phyloP scores from a whole-genome alignment of 2,888 invertebrate species.

The Scaptomyza reducta region DNA sequence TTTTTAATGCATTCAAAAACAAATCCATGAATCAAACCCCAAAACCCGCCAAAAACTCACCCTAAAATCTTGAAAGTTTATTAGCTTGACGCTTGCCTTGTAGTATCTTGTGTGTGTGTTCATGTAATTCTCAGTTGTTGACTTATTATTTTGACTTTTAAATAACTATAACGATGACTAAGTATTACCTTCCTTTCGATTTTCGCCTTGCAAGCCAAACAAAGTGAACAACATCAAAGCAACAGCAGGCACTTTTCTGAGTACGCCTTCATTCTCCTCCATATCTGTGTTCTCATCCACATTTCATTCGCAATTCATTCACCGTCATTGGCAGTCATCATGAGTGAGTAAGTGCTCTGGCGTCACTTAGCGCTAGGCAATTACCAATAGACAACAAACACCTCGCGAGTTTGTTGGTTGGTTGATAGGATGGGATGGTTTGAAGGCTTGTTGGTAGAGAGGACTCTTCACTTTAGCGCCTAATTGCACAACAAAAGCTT shows the following conservation, averaged over 20 bases:
- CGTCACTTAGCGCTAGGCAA: slow-evolving; percentile 59
- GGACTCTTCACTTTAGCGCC: slow-evolving; percentile 73
- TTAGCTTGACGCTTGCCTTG: slow-evolving; percentile 6
- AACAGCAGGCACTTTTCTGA: slow-evolving; percentile 32
- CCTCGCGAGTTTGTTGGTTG: slow-evolving; percentile 38
- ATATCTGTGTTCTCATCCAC: slow-evolving; percentile 6
- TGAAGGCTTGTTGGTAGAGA: background rate
- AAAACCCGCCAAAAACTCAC: background rate
- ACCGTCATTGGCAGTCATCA: slow-evolving; percentile 15
- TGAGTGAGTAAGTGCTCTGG: slow-evolving; percentile 13
- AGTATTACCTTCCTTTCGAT: slow-evolving; percentile 5
- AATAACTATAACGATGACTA: slow-evolving; percentile 46
- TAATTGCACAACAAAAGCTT: slow-evolving; percentile 80
- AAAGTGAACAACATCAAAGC: slow-evolving; percentile 57
- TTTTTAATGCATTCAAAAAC: background rate
- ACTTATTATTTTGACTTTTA: slow-evolving; percentile 42
- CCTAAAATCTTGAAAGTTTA: slow-evolving; percentile 25
- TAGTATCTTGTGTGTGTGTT: background rate
- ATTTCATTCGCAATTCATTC: slow-evolving; percentile 12
- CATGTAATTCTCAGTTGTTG: slow-evolving; percentile 18
- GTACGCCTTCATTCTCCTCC: slow-evolving; percentile 21
- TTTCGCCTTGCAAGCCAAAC: slow-evolving; percentile 13
- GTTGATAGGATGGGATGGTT: background rate
- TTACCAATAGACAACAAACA: slow-evolving; percentile 67
- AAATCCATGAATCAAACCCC: background rate